Percentiles rank a stretch among this genome's conserved stretches.
phyloP scores from a whole-genome alignment of 2,113 vertebrate genomes.

The Triplophysa dalaica region DNA sequence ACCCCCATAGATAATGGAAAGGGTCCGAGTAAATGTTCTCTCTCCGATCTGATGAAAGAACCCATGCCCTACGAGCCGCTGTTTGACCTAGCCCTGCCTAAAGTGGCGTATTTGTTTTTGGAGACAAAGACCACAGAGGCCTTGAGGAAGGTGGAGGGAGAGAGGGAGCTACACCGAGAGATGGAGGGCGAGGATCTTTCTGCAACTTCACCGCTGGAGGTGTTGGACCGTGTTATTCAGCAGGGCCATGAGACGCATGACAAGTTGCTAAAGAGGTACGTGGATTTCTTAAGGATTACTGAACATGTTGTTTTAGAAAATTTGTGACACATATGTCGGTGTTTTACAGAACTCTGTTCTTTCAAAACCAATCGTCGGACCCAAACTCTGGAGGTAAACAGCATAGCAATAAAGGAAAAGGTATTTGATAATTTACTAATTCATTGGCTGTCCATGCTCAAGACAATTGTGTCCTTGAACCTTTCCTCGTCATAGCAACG shows the following conservation, averaged over 20 bases:
- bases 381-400: conserved; percentile 92
- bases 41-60: conserved; percentile 57
- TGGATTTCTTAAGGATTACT: not conserved
- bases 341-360: conserved; percentile 79
- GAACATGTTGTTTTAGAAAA: conserved; percentile 21
- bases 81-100: conserved; percentile 90
- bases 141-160: conserved; percentile 69
- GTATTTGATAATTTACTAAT: conserved; percentile 60
- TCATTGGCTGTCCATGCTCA: conserved; percentile 5
- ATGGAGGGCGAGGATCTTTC: conserved; percentile 54
- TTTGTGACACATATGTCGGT: not conserved
- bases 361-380: conserved; percentile 83
- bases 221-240: conserved; percentile 87
- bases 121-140: conserved; percentile 82
- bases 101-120: conserved; percentile 84
- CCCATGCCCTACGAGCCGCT: conserved; percentile 81
- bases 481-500: not conserved
- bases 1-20: conserved; percentile 79
- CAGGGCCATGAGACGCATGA: conserved; percentile 86
- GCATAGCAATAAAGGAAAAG: conserved; percentile 72
- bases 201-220: conserved; percentile 81
- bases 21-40: conserved; percentile 13
- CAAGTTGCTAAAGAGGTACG: conserved; percentile 82
- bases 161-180: conserved; percentile 19
- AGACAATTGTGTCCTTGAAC: conserved; percentile 27